Evolutionary conservation across 2,797 vertebrate species (phyloP).

Genomic region (Scomberomorus guttatus): DNA sequence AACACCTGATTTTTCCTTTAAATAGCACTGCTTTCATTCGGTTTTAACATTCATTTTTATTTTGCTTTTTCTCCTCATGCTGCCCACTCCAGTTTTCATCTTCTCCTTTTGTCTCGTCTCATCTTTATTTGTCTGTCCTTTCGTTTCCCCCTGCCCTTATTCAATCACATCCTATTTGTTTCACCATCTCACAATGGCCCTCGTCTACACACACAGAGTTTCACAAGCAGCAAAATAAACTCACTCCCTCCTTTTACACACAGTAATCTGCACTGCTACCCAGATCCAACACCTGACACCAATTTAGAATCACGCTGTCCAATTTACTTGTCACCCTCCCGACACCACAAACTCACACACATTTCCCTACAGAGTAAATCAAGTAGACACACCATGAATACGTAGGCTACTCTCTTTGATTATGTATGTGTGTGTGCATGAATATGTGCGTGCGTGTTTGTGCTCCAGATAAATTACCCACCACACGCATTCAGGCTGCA

Average conservation of each 20-base stretch:
- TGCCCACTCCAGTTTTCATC: conserved; percentile 32
- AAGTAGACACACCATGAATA: conserved; percentile 59
- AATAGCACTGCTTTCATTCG: conserved; percentile 8
- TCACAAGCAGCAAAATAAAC: conserved; percentile 57
- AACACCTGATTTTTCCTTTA: neutral
- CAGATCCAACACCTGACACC: conserved; percentile 63
- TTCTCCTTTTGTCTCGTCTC: conserved; percentile 9
- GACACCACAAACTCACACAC: conserved; percentile 38
- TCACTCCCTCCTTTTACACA: conserved; percentile 26
- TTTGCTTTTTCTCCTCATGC: neutral
- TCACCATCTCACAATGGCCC: conserved; percentile 41
- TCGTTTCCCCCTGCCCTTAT: conserved; percentile 70
- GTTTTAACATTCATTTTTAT: conserved; percentile 17
- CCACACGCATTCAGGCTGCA: conserved; percentile 36
- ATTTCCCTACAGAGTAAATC: conserved; percentile 55
- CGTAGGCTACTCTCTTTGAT: conserved; percentile 46
- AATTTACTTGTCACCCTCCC: conserved; percentile 59
- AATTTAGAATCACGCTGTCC: conserved; percentile 51
- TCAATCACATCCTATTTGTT: conserved; percentile 79
- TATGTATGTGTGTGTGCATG: conserved; percentile 23
- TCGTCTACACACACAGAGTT: conserved; percentile 17
- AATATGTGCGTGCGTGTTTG: conserved; percentile 23
- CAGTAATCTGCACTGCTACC: conserved; percentile 30
- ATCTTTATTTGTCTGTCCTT: conserved; percentile 48
- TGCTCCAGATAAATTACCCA: conserved; percentile 5